Percentiles rank a stretch among this genome's conserved stretches.
Conservation (phyloP, 2,113 vertebrate species). For the Phodopus roborovskii region DNA sequence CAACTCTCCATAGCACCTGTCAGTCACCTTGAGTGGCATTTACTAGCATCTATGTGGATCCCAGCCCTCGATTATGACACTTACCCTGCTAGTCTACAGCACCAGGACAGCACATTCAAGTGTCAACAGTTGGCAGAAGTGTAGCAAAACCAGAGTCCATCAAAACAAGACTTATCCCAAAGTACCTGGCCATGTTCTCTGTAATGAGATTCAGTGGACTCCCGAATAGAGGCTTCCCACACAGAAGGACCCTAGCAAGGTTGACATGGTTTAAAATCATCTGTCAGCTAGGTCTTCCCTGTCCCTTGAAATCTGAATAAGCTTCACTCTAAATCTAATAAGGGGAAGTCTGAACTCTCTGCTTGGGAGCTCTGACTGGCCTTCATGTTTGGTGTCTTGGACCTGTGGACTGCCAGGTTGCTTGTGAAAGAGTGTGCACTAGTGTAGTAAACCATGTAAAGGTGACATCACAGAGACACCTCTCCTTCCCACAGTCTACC, state of each 20-base stretch:
- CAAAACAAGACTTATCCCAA: not conserved
- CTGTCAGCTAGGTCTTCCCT: not conserved
- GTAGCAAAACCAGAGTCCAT: not conserved
- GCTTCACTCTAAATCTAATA: not conserved
- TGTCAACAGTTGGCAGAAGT: not conserved
- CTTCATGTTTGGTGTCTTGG: not conserved
- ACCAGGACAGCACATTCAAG: not conserved
- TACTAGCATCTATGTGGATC: not conserved
- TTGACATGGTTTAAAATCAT: not conserved
- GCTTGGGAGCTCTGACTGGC: not conserved
- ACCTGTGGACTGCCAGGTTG: not conserved
- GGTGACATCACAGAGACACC: not conserved
- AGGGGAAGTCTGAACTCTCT: too few relatives aligned
- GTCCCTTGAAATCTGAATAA: constrained; percentile 8
- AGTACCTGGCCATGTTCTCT: not conserved
- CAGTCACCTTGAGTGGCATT: not conserved
- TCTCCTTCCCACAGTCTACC: not conserved
- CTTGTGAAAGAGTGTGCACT: not conserved
- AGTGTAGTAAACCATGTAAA: not conserved
- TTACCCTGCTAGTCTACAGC: not conserved
- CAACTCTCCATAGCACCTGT: too few relatives aligned
- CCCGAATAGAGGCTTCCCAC: not conserved
- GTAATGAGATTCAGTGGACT: not conserved
- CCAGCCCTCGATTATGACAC: not conserved
- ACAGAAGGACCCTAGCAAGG: not conserved